Evolutionary conservation across 1,140 invertebrate species (phyloP), one percentile per base, ranked within the genome.

Genomic region (Penaeus chinensis): DNA sequence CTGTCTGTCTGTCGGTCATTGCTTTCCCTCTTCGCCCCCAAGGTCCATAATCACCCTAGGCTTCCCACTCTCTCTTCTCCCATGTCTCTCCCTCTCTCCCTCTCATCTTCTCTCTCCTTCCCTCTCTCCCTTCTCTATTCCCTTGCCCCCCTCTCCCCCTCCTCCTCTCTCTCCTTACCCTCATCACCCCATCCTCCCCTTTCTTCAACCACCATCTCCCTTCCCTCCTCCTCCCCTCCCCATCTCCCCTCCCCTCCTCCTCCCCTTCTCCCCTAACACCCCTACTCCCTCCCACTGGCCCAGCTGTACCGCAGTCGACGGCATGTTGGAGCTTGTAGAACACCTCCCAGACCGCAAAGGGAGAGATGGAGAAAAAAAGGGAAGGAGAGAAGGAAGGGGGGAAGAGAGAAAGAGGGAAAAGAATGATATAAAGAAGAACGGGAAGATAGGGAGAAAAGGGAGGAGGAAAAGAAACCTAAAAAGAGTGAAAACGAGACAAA

Each of bases 371-470:
- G 54, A 37, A 8, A 37, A 19, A 24, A 60, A 80, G 78, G 16
- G 22, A 61, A 60, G 47, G 78, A 61, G 47, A 61, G 54, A 63
- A 2, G 11, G 16, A 37, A 54, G 19, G 19, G 78, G 60, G 78
- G 24, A 18, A 54, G 78, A 60, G 78, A 54, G 42, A 54, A 60
- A 80, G 47, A 80, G 47, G 10, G 78, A 80, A 60, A 80, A 32
- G 24, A 19, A 54, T 19, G 60, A 18, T 7, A 60, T 5, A 61
- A 32, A 80, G 0, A 7, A 60, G 60, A 3, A n/a, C 24, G 24
- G n/a, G 54, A 42, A 37, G 47, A 47, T 0, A 47, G n/a, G 54
- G 54, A 37, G 47, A 47, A 13, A 47, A 13, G 4, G 47, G 24
- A 3, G 24, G 24, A 71, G 24, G n/a, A 4, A n/a, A 18, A 74